Conservation (phyloP, 2,888 invertebrate species). For the Pandemis heparana region DNA sequence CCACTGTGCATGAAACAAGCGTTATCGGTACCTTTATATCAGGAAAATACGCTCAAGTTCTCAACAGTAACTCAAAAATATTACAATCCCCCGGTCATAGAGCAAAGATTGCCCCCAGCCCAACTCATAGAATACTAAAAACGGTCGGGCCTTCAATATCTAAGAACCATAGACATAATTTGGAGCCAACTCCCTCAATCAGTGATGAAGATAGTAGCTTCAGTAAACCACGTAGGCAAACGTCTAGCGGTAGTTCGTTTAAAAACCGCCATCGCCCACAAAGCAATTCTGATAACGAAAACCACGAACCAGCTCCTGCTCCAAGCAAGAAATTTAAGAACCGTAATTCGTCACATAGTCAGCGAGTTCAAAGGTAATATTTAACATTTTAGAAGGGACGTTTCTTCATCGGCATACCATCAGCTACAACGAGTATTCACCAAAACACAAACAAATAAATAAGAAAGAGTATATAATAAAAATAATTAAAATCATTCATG, state of each 20-base stretch:
- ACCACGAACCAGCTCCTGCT: constrained; percentile 65
- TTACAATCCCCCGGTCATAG: constrained; percentile 80
- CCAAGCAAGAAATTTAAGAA: constrained; percentile 81
- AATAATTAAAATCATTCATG: not conserved
- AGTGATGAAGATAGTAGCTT: constrained; percentile 87
- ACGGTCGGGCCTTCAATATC: constrained; percentile 89
- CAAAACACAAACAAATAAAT: not conserved
- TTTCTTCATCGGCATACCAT: not conserved
- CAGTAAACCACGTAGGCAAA: constrained; percentile 84
- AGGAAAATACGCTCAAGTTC: constrained; percentile 94
- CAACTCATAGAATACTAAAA: constrained; percentile 89
- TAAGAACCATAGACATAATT: constrained; percentile 83
- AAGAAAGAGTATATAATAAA: not conserved
- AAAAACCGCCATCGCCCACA: constrained; percentile 85
- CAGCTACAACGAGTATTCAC: not conserved
- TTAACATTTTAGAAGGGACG: not conserved
- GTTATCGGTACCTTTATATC: constrained; percentile 96
- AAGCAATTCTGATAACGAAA: constrained; percentile 70
- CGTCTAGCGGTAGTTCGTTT: constrained; percentile 77
- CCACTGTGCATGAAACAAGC: constrained; percentile 94
- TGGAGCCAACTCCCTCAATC: constrained; percentile 88
- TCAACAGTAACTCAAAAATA: constrained; percentile 92
- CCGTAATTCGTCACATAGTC: constrained; percentile 69
- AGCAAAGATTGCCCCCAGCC: constrained; percentile 88
- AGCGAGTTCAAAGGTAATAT: constrained; percentile 76